phyloP scores from a whole-genome alignment of 2,113 vertebrate species.

The Cavia porcellus region DNA sequence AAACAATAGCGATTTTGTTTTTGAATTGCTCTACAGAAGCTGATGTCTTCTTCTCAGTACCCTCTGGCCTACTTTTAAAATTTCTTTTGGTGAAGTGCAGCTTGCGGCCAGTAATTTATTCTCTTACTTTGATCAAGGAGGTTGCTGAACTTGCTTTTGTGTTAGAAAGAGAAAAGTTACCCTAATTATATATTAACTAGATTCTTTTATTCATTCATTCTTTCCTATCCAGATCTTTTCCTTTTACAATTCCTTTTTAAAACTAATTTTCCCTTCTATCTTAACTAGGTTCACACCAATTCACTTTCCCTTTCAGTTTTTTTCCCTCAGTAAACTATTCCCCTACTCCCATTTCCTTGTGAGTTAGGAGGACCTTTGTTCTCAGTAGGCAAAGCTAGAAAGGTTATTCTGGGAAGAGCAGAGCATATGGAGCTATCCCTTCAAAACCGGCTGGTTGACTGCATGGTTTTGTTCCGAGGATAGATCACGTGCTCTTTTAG shows the following conservation, averaged over 20 bases:
- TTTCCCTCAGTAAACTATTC: slow-evolving; percentile 23
- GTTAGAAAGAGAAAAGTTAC: slow-evolving; percentile 53
- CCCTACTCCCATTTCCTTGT: neutral
- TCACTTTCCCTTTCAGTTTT: slow-evolving; percentile 10
- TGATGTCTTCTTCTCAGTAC: neutral
- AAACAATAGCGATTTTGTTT: slow-evolving; percentile 53
- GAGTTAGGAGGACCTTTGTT: slow-evolving; percentile 14
- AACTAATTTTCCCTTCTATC: neutral
- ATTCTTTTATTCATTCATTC: neutral
- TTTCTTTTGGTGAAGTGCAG: slow-evolving; percentile 67
- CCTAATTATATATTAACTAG: slow-evolving; percentile 61
- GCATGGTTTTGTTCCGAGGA: neutral
- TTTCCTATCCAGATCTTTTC: slow-evolving; percentile 41
- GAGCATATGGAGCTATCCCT: neutral
- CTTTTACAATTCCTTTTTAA: neutral
- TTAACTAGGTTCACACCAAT: slow-evolving; percentile 18
- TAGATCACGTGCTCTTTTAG: neutral
- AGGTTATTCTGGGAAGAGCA: neutral
- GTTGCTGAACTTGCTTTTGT: slow-evolving; percentile 58
- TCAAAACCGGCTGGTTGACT: slow-evolving; percentile 19
- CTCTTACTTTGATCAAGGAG: slow-evolving; percentile 59
- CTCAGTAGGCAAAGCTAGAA: neutral
- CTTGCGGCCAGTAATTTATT: slow-evolving; percentile 66
- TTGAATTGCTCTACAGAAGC: slow-evolving; percentile 26
- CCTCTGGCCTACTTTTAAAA: slow-evolving; percentile 55